Base-by-base conservation (phyloP, 2,888 invertebrate genomes). In the Podotricha telesiphe region DNA sequence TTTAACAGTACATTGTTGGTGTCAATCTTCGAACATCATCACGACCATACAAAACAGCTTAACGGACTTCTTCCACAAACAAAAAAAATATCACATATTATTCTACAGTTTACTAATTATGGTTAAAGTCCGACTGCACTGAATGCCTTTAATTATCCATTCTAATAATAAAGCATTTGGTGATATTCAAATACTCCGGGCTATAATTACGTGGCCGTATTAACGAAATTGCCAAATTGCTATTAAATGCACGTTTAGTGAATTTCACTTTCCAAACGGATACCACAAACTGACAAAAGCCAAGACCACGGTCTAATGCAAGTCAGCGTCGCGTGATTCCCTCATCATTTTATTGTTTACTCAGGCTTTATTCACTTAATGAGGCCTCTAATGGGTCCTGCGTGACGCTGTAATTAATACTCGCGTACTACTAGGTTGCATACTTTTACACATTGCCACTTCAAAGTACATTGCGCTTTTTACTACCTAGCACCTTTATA, bases 271-370 rank as follows among this genome's bases (percentile, higher is more conserved):
- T 82, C 76, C 70, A 80, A 84, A 80, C 81, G 80, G 79, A 82
- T 80, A 76, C 71, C 69, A 67, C 72, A 73, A 70, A 70, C 65
- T 67, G 71, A 80, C 81, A 77, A 80, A 72, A 76, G 74, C 75
- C 73, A 72, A 79, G 80, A 79, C 78, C 76, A 80, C 80, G 76
- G 75, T 79, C 79, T 77, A 78, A 74, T 78, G 79, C 85, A 82
- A 87, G 83, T 81, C 86, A 89, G 74, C 82, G 84, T 87, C 85
- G 87, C 88, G 89, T 88, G 88, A 85, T 89, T 88, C 87, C 87
- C 80, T 82, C 82, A 82, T 82, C 79, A 80, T 79, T 81, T 80
- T 81, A 82, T 86, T 88, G 89, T 89, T 86, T 87, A 83, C 84
- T 84, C 79, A 83, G 77, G 80, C 80, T 87, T 88, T 88, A 89